Conservation (phyloP, 2,888 invertebrate species). For the Dione vanillae region DNA sequence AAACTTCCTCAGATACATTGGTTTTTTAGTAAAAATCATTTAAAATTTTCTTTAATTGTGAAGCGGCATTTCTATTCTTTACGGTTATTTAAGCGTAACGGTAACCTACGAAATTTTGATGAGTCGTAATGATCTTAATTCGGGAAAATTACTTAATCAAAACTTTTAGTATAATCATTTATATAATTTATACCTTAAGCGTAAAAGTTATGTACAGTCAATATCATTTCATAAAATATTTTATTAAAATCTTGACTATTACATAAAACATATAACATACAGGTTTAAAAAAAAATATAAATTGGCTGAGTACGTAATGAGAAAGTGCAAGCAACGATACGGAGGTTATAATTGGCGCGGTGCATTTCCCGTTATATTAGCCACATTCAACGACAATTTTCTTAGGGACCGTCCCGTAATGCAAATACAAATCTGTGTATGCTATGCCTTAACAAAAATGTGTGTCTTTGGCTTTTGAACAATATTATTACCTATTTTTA, state of each 20-base stretch:
- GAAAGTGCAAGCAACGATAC: constrained; percentile 45
- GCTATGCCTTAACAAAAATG: constrained; percentile 59
- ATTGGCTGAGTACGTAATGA: constrained; percentile 35
- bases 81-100: neutral
- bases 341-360: constrained; percentile 70
- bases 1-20: constrained; percentile 33
- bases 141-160: neutral
- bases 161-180: too few species aligned
- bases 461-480: constrained; percentile 58
- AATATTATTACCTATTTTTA: constrained; percentile 50
- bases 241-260: constrained; percentile 23
- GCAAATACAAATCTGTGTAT: too few species aligned
- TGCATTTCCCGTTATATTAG: constrained; percentile 69
- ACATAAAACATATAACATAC: constrained; percentile 24
- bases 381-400: constrained; percentile 69
- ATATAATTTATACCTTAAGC: neutral
- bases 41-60: neutral
- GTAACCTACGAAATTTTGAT: too few species aligned
- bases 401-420: constrained; percentile 63
- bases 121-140: too few species aligned
- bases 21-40: neutral
- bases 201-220: constrained; percentile 1
- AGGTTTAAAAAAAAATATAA: constrained; percentile 28
- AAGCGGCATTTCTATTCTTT: neutral
- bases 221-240: constrained; percentile 19